Evolutionary conservation across 2,888 invertebrate species (phyloP), one percentile per base, ranked within the genome.

Genomic region (Rhagophthalmus giganteus): DNA sequence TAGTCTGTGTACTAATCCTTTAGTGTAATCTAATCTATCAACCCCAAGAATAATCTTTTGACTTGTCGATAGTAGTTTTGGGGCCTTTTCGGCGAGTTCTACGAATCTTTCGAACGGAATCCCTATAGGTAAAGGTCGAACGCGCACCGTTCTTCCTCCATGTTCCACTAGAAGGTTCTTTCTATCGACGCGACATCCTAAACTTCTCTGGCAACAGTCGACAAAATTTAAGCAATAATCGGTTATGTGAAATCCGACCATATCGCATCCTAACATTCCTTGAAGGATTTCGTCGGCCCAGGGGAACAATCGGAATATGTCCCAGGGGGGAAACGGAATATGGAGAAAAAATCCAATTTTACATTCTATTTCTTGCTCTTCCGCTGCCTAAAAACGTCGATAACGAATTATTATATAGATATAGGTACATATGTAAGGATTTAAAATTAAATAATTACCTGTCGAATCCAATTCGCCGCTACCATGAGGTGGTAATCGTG

Each of bases 401-500:
- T n/a, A n/a, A n/a, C n/a, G n/a, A n/a, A n/a, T n/a, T n/a, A n/a
- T n/a, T n/a, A n/a, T n/a, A n/a, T n/a, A n/a, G n/a, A n/a, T n/a
- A n/a, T n/a, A n/a, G n/a, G n/a, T n/a, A n/a, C n/a, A n/a, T n/a
- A n/a, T n/a, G n/a, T n/a, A n/a, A n/a, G n/a, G n/a, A n/a, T n/a
- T n/a, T n/a, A n/a, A n/a, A n/a, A n/a, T n/a, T 5, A 11, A 25
- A 9, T 30, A 10, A 1, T 25, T 64, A 85, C 84, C 76, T 91
- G 89, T 72, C 94, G 82, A 59, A 95, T 87, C 84, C 91, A 91
- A 72, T 91, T 92, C 25, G 94, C 92, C 8, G 92, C 90, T 66
- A 94, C 76, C 92, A 94, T 93, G 10, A 95, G 80, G 70, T 95
- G 94, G 71, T 95, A 95, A 71, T 95, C 95, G 68, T 95, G 95